phyloP scores from a whole-genome alignment of 2,888 invertebrate species.

The Caenorhabditis sp. region DNA sequence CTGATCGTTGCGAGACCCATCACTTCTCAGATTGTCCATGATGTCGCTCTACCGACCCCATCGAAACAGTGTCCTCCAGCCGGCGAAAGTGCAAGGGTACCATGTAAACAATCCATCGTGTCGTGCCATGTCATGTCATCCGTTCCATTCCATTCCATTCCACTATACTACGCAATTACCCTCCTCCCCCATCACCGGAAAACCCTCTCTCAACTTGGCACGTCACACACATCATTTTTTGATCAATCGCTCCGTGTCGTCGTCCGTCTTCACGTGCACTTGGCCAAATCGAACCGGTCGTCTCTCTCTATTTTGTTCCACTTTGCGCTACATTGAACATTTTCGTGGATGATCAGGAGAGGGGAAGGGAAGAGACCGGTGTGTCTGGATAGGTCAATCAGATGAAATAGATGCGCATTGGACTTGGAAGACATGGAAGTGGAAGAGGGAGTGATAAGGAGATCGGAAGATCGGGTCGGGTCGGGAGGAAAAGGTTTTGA shows the following conservation, averaged over 20 bases:
- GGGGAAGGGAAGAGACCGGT: not conserved
- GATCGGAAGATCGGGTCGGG: not conserved
- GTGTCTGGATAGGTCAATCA: not conserved
- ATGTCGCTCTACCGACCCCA: too few relatives aligned
- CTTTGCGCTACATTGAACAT: conserved; percentile 32
- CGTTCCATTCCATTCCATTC: not conserved
- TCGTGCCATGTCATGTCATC: not conserved
- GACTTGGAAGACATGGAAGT: too few relatives aligned
- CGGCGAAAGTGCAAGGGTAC: not conserved
- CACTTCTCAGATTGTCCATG: too few relatives aligned
- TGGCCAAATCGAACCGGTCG: not conserved
- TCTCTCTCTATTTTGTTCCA: conserved; percentile 29
- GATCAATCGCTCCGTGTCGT: too few relatives aligned
- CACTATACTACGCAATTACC: conserved; percentile 1
- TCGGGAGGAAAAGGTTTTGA: too few relatives aligned
- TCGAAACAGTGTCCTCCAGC: too few relatives aligned
- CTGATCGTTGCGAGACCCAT: too few relatives aligned
- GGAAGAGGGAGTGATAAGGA: too few relatives aligned
- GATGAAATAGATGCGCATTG: conserved; percentile 1
- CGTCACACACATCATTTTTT: conserved; percentile 21
- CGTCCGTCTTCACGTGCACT: conserved; percentile 7
- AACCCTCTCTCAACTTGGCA: not conserved
- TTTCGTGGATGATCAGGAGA: conserved; percentile 28
- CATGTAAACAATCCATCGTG: not conserved
- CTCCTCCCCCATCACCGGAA: too few relatives aligned